phyloP scores from a whole-genome alignment of 2,797 vertebrate genomes.

The Garrulus glandarius region DNA sequence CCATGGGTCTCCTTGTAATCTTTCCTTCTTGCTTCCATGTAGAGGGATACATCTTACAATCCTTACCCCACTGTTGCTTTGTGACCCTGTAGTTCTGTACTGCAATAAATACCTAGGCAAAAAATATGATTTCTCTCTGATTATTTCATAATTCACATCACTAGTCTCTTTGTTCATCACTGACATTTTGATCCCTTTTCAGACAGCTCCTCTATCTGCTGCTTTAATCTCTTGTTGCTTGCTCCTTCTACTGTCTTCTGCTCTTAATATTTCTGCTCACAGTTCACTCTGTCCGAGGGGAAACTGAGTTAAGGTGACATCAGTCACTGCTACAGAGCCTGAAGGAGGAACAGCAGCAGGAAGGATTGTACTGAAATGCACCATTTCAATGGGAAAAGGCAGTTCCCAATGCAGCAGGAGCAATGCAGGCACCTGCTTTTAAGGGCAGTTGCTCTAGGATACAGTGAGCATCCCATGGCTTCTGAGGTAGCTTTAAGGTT shows the following conservation, averaged over 20 bases:
- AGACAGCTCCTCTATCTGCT: not conserved
- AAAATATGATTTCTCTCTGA: not conserved
- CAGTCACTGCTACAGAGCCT: not conserved
- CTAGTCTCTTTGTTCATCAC: not conserved
- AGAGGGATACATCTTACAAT: not conserved
- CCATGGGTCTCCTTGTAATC: not conserved
- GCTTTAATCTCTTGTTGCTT: not conserved
- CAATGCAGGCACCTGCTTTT: not conserved
- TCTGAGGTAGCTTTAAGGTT: not conserved
- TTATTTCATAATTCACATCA: not conserved
- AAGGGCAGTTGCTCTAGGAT: not conserved
- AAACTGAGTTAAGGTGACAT: not conserved
- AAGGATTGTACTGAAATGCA: not conserved
- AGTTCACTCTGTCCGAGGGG: not conserved
- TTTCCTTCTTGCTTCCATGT: not conserved
- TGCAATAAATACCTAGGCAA: not conserved
- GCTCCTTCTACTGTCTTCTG: not conserved
- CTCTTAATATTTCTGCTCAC: not conserved
- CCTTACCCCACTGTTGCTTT: not conserved
- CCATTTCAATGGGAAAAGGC: not conserved
- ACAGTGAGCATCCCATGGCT: not conserved
- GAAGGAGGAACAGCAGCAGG: not conserved
- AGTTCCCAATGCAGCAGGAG: not conserved
- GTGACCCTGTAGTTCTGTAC: not conserved
- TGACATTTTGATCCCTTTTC: not conserved